Conservation (phyloP, 35 echinoderm and acorn worm genomes). For the Ophioderma brevispina region DNA sequence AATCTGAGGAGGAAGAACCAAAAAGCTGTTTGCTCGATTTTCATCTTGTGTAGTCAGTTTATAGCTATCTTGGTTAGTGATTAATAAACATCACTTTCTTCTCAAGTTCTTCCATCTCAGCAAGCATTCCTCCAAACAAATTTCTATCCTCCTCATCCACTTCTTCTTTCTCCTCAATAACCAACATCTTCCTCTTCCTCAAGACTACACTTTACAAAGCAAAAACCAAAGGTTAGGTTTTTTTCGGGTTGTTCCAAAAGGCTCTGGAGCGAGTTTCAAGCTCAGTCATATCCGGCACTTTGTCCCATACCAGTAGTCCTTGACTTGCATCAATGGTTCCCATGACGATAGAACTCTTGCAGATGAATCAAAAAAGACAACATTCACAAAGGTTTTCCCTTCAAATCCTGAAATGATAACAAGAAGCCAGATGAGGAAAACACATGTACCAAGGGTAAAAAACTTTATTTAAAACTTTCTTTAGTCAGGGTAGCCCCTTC, state of each 20-base stretch:
- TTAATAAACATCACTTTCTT: conserved; percentile 1
- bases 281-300: conserved; percentile 14
- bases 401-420: conserved; percentile 17
- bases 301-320: conserved; percentile 71
- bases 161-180: conserved; percentile 14
- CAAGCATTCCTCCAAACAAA: not conserved
- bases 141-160: not conserved
- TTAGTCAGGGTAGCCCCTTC: no score
- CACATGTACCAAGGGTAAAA: not conserved
- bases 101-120: conserved; percentile 30
- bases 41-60: conserved; percentile 18
- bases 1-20: conserved; percentile 63
- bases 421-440: not conserved
- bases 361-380: conserved; percentile 46
- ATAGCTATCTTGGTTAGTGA: not conserved
- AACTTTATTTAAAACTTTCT: not conserved
- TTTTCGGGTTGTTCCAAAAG: conserved; percentile 19
- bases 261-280: conserved; percentile 44
- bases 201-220: conserved; percentile 76
- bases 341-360: conserved; percentile 47
- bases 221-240: conserved; percentile 47
- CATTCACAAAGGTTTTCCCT: not conserved
- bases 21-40: conserved; percentile 36
- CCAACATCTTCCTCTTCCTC: conserved; percentile 26
- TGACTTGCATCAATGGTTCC: conserved; percentile 48